phyloP scores from a whole-genome alignment of 2,888 invertebrate genomes.

The Helobdella robusta region DNA sequence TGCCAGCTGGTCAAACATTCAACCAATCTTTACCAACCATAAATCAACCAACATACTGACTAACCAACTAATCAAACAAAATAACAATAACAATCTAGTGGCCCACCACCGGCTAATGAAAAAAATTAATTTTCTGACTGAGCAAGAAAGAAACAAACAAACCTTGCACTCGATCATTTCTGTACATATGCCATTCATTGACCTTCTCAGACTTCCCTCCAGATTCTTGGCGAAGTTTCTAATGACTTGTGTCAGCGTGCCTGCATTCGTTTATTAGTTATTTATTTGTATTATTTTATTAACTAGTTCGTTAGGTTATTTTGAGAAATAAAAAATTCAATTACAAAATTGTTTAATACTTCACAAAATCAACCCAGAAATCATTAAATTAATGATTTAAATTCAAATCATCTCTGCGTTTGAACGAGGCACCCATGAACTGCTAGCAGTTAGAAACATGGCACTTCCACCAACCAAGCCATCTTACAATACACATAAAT shows the following conservation, averaged over 20 bases:
- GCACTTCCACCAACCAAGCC: not conserved
- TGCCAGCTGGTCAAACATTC: too few relatives aligned
- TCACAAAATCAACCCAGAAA: not conserved
- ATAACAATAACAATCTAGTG: too few relatives aligned
- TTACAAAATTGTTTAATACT: not conserved
- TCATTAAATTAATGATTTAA: too few relatives aligned
- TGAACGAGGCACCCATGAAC: too few relatives aligned
- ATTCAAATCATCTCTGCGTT: too few relatives aligned
- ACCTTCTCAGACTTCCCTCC: conserved; percentile 21
- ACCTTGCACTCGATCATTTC: conserved; percentile 28
- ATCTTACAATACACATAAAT: not conserved
- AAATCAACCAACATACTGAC: too few relatives aligned
- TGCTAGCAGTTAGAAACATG: not conserved
- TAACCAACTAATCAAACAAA: too few relatives aligned
- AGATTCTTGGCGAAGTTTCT: conserved; percentile 28
- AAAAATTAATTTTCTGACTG: too few relatives aligned
- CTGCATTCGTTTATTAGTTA: conserved; percentile 12
- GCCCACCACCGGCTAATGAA: too few relatives aligned
- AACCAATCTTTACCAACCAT: too few relatives aligned
- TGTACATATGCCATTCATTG: conserved; percentile 17
- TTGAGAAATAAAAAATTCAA: not conserved
- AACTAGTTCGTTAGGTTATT: not conserved
- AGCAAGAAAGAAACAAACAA: too few relatives aligned
- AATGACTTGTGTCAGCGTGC: conserved; percentile 20
- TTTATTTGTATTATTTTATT: not conserved